These are phyloP conservation scores for Zaprionus capensis DNA, from an alignment of 1,140 invertebrate genomes.

Conservation along the genomic window DNA sequence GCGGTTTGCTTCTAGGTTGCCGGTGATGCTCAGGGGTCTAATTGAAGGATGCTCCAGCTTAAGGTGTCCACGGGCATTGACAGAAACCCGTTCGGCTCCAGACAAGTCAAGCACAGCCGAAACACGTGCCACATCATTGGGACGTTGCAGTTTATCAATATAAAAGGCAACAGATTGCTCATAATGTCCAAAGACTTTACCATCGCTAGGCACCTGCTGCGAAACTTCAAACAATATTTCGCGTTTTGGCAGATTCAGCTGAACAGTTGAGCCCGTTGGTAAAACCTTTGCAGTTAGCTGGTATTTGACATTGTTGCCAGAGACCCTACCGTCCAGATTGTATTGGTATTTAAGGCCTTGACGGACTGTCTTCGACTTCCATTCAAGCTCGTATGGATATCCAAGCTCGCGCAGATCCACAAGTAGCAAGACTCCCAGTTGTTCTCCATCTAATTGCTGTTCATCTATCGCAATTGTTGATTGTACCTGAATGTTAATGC, in stretches of 20 bases:
- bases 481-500: conserved; percentile 89
- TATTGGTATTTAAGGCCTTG: conserved; percentile 87
- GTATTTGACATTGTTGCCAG: conserved; percentile 88
- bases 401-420: conserved; percentile 90
- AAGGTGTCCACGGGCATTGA: conserved; percentile 85
- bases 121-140: conserved; percentile 85
- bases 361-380: conserved; percentile 87
- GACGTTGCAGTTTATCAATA: conserved; percentile 89
- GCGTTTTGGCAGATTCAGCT: conserved; percentile 88
- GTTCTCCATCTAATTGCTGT: conserved; percentile 70
- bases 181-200: conserved; percentile 76
- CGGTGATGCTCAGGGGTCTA: conserved; percentile 86
- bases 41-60: conserved; percentile 88
- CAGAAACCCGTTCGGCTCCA: conserved; percentile 84
- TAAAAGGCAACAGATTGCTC: conserved; percentile 86
- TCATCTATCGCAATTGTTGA: conserved; percentile 76
- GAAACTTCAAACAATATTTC: conserved; percentile 87
- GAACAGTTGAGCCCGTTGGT: conserved; percentile 86
- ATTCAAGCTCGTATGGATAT: conserved; percentile 88
- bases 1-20: conserved; percentile 84
- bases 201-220: conserved; percentile 83
- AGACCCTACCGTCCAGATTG: conserved; percentile 88
- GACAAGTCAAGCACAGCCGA: conserved; percentile 54
- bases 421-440: conserved; percentile 86
- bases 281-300: conserved; percentile 88